A percentile compares a stretch with the other conserved stretches of the same genome.
Evolutionary conservation across 2,113 vertebrate genomes (phyloP).

Genomic region (Pyrgilauda ruficollis): DNA sequence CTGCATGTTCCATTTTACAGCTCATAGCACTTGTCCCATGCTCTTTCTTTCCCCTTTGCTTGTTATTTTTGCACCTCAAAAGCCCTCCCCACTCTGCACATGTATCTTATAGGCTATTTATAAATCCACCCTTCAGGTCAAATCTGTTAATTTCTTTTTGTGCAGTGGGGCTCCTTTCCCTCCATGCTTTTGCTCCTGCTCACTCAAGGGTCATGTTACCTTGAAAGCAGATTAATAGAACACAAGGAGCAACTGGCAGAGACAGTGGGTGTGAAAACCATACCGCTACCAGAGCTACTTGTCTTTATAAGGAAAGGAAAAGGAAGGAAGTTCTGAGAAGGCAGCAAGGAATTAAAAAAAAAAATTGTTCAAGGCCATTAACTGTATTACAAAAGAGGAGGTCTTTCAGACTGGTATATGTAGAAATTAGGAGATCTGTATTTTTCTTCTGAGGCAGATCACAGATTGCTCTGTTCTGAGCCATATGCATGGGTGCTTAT

Average conservation of each 20-base stretch:
- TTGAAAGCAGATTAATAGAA: not conserved
- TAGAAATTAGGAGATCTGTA: not conserved
- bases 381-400: not conserved
- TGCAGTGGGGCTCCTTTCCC: not conserved
- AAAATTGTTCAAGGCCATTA: not conserved
- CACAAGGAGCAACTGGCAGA: not conserved
- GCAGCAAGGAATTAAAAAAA: not conserved
- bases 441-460: not conserved
- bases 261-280: not conserved
- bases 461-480: not conserved
- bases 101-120: not conserved
- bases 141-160: not conserved
- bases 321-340: not conserved
- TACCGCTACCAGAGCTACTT: not conserved
- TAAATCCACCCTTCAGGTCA: not conserved
- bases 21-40: not conserved
- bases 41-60: not conserved
- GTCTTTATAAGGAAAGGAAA: not conserved
- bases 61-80: not conserved
- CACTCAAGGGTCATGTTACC: not conserved
- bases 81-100: fast-evolving
- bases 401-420: not conserved
- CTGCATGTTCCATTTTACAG: not conserved
- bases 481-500: not conserved
- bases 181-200: not conserved